Conservation (phyloP, 1,140 invertebrate species). For the Bombus confusus region DNA sequence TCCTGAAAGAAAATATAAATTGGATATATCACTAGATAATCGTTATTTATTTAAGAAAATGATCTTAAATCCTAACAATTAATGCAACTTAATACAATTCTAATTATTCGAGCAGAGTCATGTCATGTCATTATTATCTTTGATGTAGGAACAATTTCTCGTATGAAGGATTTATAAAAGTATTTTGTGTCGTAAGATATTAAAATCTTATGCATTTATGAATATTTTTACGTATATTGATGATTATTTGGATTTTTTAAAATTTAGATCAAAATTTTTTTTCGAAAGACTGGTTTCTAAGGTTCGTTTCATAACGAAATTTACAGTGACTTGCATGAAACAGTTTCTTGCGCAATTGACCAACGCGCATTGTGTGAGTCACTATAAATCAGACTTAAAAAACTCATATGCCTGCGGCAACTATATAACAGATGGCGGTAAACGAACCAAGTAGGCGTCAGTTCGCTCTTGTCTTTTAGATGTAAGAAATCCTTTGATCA, state of each 20-base stretch:
- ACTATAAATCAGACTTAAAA: constrained; percentile 42
- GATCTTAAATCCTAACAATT: background rate
- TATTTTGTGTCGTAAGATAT: background rate
- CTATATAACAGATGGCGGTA: constrained; percentile 62
- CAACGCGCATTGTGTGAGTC: background rate
- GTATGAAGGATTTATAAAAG: background rate
- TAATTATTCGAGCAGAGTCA: constrained; percentile 18
- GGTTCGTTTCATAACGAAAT: constrained; percentile 5
- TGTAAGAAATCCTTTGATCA: background rate
- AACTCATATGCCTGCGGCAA: constrained; percentile 9
- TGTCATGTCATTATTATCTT: background rate
- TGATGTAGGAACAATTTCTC: background rate
- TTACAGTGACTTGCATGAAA: constrained; percentile 25
- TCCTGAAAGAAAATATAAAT: constrained; percentile 82
- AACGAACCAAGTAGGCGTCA: constrained; percentile 40
- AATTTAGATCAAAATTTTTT: background rate
- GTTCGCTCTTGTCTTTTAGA: constrained; percentile 23
- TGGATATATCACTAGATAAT: background rate
- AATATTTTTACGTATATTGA: background rate
- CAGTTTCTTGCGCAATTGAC: constrained; percentile 10
- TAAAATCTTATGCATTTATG: background rate
- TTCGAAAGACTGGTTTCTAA: background rate
- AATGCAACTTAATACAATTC: background rate
- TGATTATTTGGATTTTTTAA: background rate
- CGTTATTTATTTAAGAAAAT: background rate